Conservation (phyloP, 2,888 invertebrate genomes). For the Tridacna gigas region DNA sequence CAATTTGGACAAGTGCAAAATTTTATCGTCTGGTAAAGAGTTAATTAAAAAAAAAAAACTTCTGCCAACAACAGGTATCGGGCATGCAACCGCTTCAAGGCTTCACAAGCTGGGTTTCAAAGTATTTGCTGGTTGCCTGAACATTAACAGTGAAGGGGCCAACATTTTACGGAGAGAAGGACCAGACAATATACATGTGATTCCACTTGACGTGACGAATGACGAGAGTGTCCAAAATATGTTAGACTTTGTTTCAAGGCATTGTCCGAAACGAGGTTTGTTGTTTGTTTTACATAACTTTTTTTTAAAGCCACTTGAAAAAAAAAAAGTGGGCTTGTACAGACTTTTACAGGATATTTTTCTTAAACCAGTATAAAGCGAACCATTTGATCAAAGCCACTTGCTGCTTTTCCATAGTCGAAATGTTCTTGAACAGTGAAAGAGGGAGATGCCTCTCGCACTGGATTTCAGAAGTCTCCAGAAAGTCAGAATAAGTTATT, state of each 20-base stretch:
- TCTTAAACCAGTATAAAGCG: no score
- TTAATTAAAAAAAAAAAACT: background rate
- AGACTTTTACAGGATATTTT: no score
- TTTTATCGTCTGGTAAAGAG: background rate
- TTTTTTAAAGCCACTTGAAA: no score
- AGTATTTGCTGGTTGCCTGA: constrained; percentile 72
- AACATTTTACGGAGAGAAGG: constrained; percentile 34
- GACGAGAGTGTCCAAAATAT: constrained; percentile 60
- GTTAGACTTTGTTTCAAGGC: constrained; percentile 36
- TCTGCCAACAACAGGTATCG: constrained; percentile 63
- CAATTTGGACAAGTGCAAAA: background rate
- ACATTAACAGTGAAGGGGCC: constrained; percentile 64
- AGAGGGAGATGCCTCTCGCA: no score
- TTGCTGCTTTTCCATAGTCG: no score
- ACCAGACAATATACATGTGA: constrained; percentile 52
- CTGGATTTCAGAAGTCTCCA: no score
- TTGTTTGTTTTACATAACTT: background rate
- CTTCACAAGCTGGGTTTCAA: constrained; percentile 66
- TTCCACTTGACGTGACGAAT: constrained; percentile 69
- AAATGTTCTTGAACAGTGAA: no score
- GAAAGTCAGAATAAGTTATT: no score
- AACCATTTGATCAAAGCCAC: no score
- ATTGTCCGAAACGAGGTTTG: constrained; percentile 22
- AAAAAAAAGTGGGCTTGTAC: no score
- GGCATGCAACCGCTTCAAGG: constrained; percentile 63